Percentiles rank a stretch among this genome's conserved stretches.
These are phyloP conservation scores for Halocaridina rubra DNA, from an alignment of 2,888 invertebrate genomes.

Conservation along the genomic window DNA sequence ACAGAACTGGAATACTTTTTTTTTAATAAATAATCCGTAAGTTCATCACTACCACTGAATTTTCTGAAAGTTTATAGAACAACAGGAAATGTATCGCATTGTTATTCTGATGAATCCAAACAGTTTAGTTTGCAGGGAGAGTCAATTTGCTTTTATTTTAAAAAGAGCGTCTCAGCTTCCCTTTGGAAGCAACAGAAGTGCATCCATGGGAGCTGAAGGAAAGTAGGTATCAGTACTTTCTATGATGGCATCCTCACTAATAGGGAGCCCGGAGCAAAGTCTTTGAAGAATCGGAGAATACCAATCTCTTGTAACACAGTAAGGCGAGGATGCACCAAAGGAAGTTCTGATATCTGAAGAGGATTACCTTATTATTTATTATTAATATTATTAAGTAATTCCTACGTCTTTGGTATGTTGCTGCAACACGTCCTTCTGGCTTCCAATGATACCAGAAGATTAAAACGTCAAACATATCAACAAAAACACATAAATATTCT, in stretches of 20 bases:
- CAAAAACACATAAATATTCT: constrained; percentile 53
- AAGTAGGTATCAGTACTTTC: background rate
- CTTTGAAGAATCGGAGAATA: background rate
- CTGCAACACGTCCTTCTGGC: constrained; percentile 48
- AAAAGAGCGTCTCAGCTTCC: too few relatives aligned
- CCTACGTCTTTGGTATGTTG: constrained; percentile 59
- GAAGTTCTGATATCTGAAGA: background rate
- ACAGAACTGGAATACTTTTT: background rate
- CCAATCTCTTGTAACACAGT: background rate
- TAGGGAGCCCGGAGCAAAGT: background rate
- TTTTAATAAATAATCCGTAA: too few relatives aligned
- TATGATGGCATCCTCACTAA: background rate
- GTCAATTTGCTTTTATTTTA: too few relatives aligned
- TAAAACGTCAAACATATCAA: constrained; percentile 51
- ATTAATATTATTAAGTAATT: constrained; percentile 12
- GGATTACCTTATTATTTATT: background rate
- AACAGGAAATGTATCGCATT: too few relatives aligned
- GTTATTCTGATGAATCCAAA: too few relatives aligned
- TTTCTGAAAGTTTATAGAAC: too few relatives aligned
- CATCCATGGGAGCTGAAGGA: background rate
- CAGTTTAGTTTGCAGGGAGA: too few relatives aligned
- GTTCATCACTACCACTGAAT: too few relatives aligned
- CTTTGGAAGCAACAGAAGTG: background rate
- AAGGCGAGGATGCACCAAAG: background rate
- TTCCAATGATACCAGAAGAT: constrained; percentile 22